Evolutionary conservation across 2,888 invertebrate species (phyloP).

Genomic region (Ophonus ardosiacus): DNA sequence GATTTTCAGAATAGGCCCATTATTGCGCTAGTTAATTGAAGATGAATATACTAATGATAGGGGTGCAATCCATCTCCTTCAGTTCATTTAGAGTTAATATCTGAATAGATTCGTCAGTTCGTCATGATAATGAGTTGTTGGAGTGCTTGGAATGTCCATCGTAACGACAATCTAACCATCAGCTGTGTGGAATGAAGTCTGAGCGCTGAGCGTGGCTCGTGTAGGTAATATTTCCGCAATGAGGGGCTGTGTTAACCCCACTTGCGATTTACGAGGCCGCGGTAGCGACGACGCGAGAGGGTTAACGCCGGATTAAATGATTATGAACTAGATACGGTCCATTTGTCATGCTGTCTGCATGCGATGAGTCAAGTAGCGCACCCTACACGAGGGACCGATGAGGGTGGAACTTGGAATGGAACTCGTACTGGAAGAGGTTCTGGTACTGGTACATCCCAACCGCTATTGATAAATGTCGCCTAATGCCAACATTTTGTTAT

Average conservation of each 20-base stretch:
- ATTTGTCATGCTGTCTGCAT: constrained; percentile 75
- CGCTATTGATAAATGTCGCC: constrained; percentile 4
- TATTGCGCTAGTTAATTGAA: background rate
- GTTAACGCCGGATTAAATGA: constrained; percentile 76
- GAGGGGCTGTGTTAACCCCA: constrained; percentile 39
- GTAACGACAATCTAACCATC: constrained; percentile 44
- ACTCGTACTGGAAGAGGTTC: background rate
- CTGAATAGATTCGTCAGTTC: constrained; percentile 31
- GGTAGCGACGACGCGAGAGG: constrained; percentile 74
- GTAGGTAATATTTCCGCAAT: constrained; percentile 61
- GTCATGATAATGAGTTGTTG: constrained; percentile 18
- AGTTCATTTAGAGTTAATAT: constrained; percentile 11
- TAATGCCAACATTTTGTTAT: no score
- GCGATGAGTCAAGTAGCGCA: constrained; percentile 67
- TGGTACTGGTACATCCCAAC: constrained; percentile 14
- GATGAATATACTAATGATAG: background rate
- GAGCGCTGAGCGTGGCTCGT: background rate
- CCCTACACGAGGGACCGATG: constrained; percentile 2
- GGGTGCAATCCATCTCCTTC: background rate
- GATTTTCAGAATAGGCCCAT: no score
- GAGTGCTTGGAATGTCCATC: constrained; percentile 16
- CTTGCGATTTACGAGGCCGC: constrained; percentile 60
- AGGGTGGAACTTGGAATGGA: constrained; percentile 12
- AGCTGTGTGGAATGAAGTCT: constrained; percentile 35
- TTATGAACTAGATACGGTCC: constrained; percentile 75